Base-by-base conservation (phyloP, 2,797 vertebrate species). In the Aphelocoma californica region DNA sequence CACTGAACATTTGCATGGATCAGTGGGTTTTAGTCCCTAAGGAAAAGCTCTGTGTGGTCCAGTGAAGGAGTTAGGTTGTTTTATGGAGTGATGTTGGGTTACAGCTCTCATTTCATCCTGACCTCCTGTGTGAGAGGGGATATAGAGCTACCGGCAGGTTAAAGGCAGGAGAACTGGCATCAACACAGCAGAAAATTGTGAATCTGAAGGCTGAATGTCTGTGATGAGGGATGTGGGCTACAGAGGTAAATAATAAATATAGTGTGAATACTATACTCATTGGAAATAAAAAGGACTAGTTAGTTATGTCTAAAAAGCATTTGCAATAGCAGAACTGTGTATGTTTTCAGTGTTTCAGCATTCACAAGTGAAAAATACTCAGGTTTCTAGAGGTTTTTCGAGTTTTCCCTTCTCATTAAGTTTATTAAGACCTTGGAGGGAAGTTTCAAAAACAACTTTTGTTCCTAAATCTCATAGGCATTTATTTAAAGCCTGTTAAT, bases 51-150 rank as follows among this genome's bases (percentile, higher is more conserved):
- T 97, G 96, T 96, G 96, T 96, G 96, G 96, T 96, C 96, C 78
- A 74, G 88, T 95, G 93, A 95, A 96, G 94, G 90, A 96, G 92
- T 96, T 95, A 81, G 95, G 83, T 94, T 96, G 91, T 97, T 97
- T 97, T 95, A 95, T 95, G 92, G 83, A 92, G 94, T 96, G 92
- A 94, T 88, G 94, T 88, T 96, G 93, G 95, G 94, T 95, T 96
- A 92, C 74, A 94, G 81, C 67, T 96, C 93, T 96, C 83, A 92
- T 96, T 97, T 96, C 88, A 87, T 95, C 65, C 95, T 96, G 88
- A 95, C 90, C 86, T 96, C 86, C 93, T 92, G 48, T 87, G 53
- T 95, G 94, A 92, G 92, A 93, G 86, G 66, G 91, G 31, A 60
- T 94, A 93, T 71, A 96, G 95, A 95, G 75, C 86, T 92, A 91